Conservation (phyloP, 1,140 invertebrate species). For the Formica exsecta region DNA sequence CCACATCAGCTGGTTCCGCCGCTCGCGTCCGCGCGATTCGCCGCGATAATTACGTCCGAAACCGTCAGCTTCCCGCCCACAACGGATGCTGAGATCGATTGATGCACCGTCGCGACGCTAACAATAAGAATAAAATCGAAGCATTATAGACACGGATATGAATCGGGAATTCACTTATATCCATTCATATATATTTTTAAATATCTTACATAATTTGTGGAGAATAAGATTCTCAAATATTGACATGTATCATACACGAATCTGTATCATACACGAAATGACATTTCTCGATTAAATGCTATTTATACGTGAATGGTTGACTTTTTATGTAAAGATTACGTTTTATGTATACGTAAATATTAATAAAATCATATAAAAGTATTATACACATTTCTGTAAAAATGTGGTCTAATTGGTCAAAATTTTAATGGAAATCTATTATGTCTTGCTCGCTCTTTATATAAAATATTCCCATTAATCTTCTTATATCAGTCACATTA, state of each 20-base stretch:
- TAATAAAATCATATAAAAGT: neutral
- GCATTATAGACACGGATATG: neutral
- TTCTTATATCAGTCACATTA: neutral
- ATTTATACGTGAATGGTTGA: neutral
- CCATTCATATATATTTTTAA: neutral
- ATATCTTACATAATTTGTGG: neutral
- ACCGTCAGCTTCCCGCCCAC: neutral
- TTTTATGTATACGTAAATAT: too few relatives aligned
- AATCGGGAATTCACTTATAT: too few relatives aligned
- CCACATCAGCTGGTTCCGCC: conserved; percentile 53
- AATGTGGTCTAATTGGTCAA: neutral
- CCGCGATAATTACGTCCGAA: conserved; percentile 59
- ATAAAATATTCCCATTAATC: neutral
- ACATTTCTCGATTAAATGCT: neutral
- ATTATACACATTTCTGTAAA: neutral
- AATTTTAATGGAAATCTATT: neutral
- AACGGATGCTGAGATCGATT: conserved; percentile 1
- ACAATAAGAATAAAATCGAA: neutral
- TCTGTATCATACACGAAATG: neutral
- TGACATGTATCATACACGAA: neutral
- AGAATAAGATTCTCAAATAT: neutral
- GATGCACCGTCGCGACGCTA: neutral
- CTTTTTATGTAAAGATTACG: neutral
- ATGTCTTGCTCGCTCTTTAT: neutral
- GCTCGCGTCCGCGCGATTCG: conserved; percentile 28